phyloP scores from a whole-genome alignment of 1,140 invertebrate species.

The Diabrotica undecimpunctata region DNA sequence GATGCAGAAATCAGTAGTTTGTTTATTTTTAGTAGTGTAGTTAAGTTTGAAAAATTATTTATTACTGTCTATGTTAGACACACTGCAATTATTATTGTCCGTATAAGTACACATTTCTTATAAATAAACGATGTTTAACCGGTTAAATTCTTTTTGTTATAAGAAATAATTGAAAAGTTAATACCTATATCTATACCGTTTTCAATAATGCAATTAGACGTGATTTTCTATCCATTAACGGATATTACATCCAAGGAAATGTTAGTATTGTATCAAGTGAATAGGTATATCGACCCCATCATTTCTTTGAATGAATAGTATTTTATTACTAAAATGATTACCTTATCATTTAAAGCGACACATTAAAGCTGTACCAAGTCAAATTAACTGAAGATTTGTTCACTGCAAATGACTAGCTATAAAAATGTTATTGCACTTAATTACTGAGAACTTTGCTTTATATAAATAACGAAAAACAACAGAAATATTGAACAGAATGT shows the following conservation, averaged over 20 bases:
- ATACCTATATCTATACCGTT: neutral
- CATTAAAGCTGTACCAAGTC: conserved; percentile 26
- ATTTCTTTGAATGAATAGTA: conserved; percentile 17
- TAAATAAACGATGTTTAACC: too few species aligned
- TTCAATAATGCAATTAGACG: conserved; percentile 1
- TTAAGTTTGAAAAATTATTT: too few species aligned
- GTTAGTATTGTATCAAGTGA: neutral
- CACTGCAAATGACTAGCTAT: conserved; percentile 25
- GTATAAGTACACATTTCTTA: too few species aligned
- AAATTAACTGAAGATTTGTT: conserved; percentile 31
- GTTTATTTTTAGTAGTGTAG: too few species aligned
- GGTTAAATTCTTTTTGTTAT: too few species aligned
- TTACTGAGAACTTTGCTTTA: conserved; percentile 28
- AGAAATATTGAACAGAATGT: conserved; percentile 20
- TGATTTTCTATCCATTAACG: neutral
- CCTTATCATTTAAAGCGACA: conserved; percentile 21
- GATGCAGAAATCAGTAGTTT: too few species aligned
- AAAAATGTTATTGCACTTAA: conserved; percentile 34
- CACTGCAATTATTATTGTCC: too few species aligned
- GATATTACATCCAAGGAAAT: neutral
- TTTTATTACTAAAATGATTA: conserved; percentile 12
- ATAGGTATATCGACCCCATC: conserved; percentile 16
- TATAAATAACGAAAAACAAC: conserved; percentile 32
- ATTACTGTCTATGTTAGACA: too few species aligned
- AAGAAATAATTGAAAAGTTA: too few species aligned